phyloP scores from a whole-genome alignment of 2,797 vertebrate species.

The Leptodactylus fallax region DNA sequence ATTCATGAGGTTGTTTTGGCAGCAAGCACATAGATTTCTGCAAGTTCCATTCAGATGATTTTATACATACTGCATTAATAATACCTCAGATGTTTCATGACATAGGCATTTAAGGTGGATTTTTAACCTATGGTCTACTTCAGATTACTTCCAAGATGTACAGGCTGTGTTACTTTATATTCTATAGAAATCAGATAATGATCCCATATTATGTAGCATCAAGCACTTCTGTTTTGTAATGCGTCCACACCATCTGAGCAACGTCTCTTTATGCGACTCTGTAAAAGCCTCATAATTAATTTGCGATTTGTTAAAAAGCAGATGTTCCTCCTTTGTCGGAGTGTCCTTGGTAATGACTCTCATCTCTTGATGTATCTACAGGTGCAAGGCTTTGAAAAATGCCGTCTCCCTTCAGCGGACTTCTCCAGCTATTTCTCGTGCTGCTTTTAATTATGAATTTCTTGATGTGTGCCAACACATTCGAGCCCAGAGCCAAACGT shows the following conservation, averaged over 20 bases:
- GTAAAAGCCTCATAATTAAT: slow-evolving; percentile 24
- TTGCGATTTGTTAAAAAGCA: slow-evolving; percentile 29
- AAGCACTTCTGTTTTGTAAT: background rate
- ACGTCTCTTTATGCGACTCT: background rate
- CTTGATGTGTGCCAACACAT: slow-evolving; percentile 62
- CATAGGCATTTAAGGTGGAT: background rate
- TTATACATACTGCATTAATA: too few relatives aligned
- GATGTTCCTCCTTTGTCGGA: slow-evolving; percentile 11
- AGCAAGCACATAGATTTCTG: too few relatives aligned
- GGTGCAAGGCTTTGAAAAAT: slow-evolving; percentile 66
- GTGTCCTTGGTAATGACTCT: slow-evolving; percentile 31
- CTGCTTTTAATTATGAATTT: slow-evolving; percentile 65
- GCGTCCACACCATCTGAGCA: background rate
- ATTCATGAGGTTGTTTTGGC: too few relatives aligned
- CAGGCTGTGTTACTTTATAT: background rate
- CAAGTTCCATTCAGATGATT: too few relatives aligned
- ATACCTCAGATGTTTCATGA: too few relatives aligned
- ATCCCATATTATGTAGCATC: background rate
- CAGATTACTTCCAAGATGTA: background rate
- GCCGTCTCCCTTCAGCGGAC: slow-evolving; percentile 60
- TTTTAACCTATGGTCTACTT: background rate
- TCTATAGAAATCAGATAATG: background rate
- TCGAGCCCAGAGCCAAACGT: slow-evolving; percentile 66
- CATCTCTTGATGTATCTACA: slow-evolving; percentile 13
- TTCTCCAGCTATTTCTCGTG: slow-evolving; percentile 65